These are phyloP conservation scores for Coendou prehensilis DNA, from an alignment of 2,797 vertebrate species.

Conservation along the genomic window DNA sequence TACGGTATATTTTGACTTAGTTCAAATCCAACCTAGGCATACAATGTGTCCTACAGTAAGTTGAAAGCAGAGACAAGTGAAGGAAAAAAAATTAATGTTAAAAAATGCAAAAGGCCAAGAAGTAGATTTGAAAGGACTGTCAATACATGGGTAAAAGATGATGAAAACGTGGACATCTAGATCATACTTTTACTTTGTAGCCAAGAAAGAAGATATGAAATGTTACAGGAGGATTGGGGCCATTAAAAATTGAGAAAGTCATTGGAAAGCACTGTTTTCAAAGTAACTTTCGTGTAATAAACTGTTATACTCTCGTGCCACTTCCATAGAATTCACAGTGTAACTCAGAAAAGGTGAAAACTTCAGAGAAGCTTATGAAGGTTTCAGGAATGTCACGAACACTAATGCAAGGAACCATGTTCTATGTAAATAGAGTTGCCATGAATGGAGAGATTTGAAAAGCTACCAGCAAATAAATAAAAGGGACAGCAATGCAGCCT, in stretches of 20 bases:
- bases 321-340: background rate
- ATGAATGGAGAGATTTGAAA: conserved; percentile 5
- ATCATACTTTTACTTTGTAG: background rate
- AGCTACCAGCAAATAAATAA: background rate
- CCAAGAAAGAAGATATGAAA: conserved; percentile 39
- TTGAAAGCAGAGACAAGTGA: conserved; percentile 17
- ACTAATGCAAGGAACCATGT: background rate
- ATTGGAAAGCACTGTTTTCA: background rate
- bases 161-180: background rate
- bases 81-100: background rate
- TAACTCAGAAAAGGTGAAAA: conserved; percentile 28
- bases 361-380: background rate
- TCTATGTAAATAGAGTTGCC: background rate
- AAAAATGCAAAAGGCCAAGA: background rate
- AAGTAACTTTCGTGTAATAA: background rate
- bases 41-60: background rate
- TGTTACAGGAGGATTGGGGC: background rate
- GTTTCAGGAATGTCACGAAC: background rate
- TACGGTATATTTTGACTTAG: conserved; percentile 42
- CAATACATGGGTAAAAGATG: background rate
- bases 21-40: conserved; percentile 4
- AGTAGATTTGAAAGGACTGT: background rate
- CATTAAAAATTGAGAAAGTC: background rate
- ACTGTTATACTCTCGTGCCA: background rate
- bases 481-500: background rate